Evolutionary conservation across 2,888 invertebrate species (phyloP), one percentile per base, ranked within the genome.

Genomic region (Cyaniris semiargus): DNA sequence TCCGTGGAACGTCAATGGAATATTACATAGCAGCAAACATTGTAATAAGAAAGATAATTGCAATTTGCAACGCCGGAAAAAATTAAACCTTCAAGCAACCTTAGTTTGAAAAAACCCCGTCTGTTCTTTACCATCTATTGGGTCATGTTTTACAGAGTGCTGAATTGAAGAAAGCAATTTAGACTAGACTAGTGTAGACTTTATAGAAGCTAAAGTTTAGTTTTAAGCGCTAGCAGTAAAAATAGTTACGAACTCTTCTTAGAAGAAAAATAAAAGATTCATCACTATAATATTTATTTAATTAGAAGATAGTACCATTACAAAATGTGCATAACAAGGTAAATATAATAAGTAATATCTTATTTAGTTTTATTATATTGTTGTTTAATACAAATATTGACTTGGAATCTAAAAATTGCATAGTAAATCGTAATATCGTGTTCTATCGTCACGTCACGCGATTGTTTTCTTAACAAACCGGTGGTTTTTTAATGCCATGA

Each of bases 1-100:
- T 76, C 76, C 34, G 7, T 60, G 60, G 23, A 21, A 66, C 79
- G 78, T 82, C 82, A 87, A 85, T 86, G 90, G 87, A 89, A 89
- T 86, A 87, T 87, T 88, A 88, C 88, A 83, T 53, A 56, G n/a
- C 27, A 18, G 66, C 4, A 31, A 31, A 27, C 66, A 66, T 18
- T 31, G 27, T 66, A 27, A 66, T 3, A 8, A 23, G 18, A 5
- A 53, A 18, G 0, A 53, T 18, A 60, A 10, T 8, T 58, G 58
- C n/a, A n/a, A 58, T 6, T 8, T 58, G 58, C n/a, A n/a, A 58
- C 18, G 8, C 23, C 3, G 60, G 10, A 60, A 21, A 60, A 23
- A 21, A n/a, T 1, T 23, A 60, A 23, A 10, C 21, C 4, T 60
- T 60, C 3, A 60, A 60, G 0, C 60, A 60, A 60, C 8, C 7